A percentile compares a stretch with the other conserved stretches of the same genome.
These are phyloP conservation scores for Eurois occulta DNA, from an alignment of 2,888 invertebrate genomes.

Conservation along the genomic window DNA sequence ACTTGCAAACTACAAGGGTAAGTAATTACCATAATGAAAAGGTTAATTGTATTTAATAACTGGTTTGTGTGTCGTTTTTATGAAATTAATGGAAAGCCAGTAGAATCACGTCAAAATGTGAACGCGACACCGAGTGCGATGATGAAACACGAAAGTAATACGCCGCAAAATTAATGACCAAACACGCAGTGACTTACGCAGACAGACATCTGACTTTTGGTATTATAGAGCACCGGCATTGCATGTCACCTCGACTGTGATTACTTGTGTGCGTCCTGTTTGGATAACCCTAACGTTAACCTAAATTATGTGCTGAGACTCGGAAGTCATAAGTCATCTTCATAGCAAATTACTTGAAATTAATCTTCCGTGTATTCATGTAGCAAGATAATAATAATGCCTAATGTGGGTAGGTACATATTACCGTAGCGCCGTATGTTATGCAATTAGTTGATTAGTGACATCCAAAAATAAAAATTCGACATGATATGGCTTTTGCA, in stretches of 20 bases:
- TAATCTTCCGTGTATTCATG: constrained; percentile 48
- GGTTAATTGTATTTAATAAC: constrained; percentile 71
- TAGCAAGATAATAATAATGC: constrained; percentile 15
- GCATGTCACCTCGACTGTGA: constrained; percentile 57
- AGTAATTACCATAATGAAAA: constrained; percentile 67
- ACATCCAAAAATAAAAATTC: constrained; percentile 18
- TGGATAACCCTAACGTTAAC: constrained; percentile 59
- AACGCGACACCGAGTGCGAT: constrained; percentile 33
- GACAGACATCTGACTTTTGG: constrained; percentile 55
- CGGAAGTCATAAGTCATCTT: constrained; percentile 64
- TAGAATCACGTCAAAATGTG: constrained; percentile 58
- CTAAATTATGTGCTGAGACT: constrained; percentile 61
- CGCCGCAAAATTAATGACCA: constrained; percentile 62
- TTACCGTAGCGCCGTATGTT: constrained; percentile 21
- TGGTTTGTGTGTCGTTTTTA: constrained; percentile 63
- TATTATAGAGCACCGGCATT: constrained; percentile 42
- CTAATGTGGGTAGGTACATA: constrained; percentile 6
- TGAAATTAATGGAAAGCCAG: constrained; percentile 66
- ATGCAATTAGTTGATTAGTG: constrained; percentile 39
- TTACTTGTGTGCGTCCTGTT: constrained; percentile 61
- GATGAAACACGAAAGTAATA: constrained; percentile 64
- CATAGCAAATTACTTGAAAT: constrained; percentile 59
- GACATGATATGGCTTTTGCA: not conserved
- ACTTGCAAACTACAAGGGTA: constrained; percentile 56
- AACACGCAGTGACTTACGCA: constrained; percentile 47